phyloP scores from a whole-genome alignment of 2,113 vertebrate species.

The Toxotes jaculatrix region DNA sequence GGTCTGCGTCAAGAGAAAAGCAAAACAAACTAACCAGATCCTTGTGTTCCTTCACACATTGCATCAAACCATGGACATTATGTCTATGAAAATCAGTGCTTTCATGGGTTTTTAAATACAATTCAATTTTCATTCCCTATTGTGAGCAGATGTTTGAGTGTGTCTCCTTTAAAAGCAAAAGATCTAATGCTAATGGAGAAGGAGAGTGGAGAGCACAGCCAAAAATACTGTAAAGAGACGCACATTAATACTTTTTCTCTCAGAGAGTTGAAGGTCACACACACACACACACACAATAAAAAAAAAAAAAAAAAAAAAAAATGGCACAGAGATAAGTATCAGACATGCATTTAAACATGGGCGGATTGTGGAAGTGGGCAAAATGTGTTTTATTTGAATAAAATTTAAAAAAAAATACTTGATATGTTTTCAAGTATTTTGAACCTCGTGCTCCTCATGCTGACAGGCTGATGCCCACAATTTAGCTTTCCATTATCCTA shows the following conservation, averaged over 20 bases:
- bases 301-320: too few relatives aligned
- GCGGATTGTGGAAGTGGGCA: too few relatives aligned
- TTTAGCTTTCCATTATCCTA: not conserved
- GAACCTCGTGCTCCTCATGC: not conserved
- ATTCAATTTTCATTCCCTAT: not conserved
- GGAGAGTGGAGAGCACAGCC: not conserved
- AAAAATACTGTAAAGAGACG: not conserved
- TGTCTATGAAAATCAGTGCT: not conserved
- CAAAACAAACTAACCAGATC: constrained; percentile 16
- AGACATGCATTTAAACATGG: not conserved
- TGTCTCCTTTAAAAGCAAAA: constrained; percentile 20
- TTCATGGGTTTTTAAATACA: constrained; percentile 4
- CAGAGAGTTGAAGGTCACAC: not conserved
- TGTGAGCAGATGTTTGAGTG: constrained; percentile 27
- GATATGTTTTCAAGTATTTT: not conserved
- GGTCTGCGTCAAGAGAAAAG: constrained; percentile 5
- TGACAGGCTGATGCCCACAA: not conserved
- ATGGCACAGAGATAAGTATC: not conserved
- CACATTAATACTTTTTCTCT: not conserved
- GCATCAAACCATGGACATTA: not conserved
- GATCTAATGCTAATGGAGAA: constrained; percentile 49
- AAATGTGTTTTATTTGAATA: not conserved
- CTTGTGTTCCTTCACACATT: not conserved
- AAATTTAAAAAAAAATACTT: not conserved
- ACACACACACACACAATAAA: too few relatives aligned